Evolutionary conservation across 2,888 invertebrate species (phyloP), one percentile per base, ranked within the genome.

Genomic region (Theretra japonica): DNA sequence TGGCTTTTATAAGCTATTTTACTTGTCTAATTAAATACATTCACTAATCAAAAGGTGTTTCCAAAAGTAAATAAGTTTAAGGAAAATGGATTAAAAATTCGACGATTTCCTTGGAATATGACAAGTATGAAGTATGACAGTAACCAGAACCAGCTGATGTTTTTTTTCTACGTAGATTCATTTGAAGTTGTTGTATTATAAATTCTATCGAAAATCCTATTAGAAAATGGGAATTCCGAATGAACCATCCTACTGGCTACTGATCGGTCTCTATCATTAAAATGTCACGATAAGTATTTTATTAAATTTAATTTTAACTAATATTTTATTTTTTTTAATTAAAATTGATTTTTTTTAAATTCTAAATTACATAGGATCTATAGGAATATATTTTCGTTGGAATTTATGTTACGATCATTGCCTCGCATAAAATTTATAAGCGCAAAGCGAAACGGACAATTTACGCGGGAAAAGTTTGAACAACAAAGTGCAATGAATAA

Each of bases 71-170:
- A 70, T 69, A 62, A 23, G 33, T 71, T 48, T 25, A 50, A 70
- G 68, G 62, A 73, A 71, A 70, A 74, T 68, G 17, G 59, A 65
- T 6, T 23, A 65, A 7, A 65, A 65, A 65, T 23, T 33, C 23
- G 30, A 21, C 2, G 17, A 65, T 59, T 72, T 65, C 65, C 48
- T 65, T 48, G 62, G 19, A 59, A 23, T 48, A 65, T 48, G 62
- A 62, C 33, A 62, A 62, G 19, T 60, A n/a, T 41, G 41, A n/a
- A n/a, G 53, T 53, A 53, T 62, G 62, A 59, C 59, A 59, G 59
- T 2, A 41, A 21, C 21, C 21, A 5, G 21, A 21, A 65, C 41
- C 65, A 65, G 65, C 65, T 65, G 65, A 41, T 65, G 3, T 58
- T 23, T 58, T 58, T 41, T 41, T 41, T 41, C 33, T 41, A 41